These are phyloP conservation scores for Theodoxus fluviatilis DNA, from an alignment of 2,888 invertebrate species.

Conservation along the genomic window DNA sequence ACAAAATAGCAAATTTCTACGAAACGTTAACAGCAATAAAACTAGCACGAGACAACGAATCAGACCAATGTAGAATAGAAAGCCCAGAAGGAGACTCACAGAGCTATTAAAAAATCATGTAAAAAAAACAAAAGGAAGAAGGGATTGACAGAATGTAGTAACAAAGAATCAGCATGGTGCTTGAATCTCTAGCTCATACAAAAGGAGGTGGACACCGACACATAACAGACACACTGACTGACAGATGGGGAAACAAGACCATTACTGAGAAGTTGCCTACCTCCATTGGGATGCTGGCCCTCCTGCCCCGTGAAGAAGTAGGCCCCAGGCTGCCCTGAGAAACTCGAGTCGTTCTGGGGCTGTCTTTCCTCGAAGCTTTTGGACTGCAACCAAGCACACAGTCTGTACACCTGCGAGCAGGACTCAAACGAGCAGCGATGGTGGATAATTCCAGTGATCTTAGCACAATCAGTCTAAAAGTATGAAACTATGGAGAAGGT, in stretches of 20 bases:
- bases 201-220: background rate
- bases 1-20: too few relatives aligned
- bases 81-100: too few relatives aligned
- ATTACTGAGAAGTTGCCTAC: background rate
- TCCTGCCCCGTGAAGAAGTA: constrained; percentile 46
- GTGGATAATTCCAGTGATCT: too few relatives aligned
- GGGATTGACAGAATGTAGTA: too few relatives aligned
- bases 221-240: background rate
- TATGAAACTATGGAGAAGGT: background rate
- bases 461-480: background rate
- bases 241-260: background rate
- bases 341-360: constrained; percentile 33
- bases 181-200: background rate
- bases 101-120: too few relatives aligned
- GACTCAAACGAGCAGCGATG: too few relatives aligned
- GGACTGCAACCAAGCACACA: constrained; percentile 29
- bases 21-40: too few relatives aligned
- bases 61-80: too few relatives aligned
- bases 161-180: background rate
- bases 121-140: too few relatives aligned
- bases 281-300: constrained; percentile 18
- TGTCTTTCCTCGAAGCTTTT: constrained; percentile 38
- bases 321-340: constrained; percentile 44
- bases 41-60: too few relatives aligned
- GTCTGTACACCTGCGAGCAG: background rate